phyloP scores from a whole-genome alignment of 2,888 invertebrate species.

The Creontiades dilutus region DNA sequence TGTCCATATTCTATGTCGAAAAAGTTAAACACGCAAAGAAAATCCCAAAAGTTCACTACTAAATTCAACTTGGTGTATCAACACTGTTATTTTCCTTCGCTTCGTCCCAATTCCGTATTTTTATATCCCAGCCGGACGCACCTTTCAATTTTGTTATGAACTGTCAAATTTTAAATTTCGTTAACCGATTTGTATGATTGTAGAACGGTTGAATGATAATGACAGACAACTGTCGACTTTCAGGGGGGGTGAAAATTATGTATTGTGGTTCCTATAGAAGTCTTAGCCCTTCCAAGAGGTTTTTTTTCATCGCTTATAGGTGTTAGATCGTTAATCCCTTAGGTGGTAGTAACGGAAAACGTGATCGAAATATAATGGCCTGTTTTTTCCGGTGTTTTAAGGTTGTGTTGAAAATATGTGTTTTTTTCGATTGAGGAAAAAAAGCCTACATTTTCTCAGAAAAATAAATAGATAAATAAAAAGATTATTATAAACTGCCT shows the following conservation, averaged over 20 bases:
- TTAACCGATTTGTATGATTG: too few species aligned
- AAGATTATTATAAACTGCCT: neutral
- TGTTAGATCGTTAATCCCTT: slow-evolving; percentile 35
- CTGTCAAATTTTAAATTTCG: too few species aligned
- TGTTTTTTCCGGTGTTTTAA: slow-evolving; percentile 24
- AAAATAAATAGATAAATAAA: neutral
- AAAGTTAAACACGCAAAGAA: neutral
- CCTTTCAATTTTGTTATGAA: too few species aligned
- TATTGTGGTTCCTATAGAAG: slow-evolving; percentile 48
- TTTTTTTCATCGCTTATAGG: slow-evolving; percentile 44
- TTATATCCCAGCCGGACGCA: too few species aligned
- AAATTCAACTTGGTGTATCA: too few species aligned
- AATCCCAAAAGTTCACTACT: too few species aligned
- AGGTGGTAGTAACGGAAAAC: slow-evolving; percentile 16
- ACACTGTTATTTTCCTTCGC: too few species aligned
- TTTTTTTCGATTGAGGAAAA: slow-evolving; percentile 12
- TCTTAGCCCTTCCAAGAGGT: slow-evolving; percentile 49
- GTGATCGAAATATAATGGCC: slow-evolving; percentile 60
- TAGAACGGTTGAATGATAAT: too few species aligned
- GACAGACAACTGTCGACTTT: too few species aligned
- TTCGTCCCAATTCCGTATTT: too few species aligned
- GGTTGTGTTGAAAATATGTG: neutral
- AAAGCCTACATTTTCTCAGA: slow-evolving; percentile 9
- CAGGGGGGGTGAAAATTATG: too few species aligned
- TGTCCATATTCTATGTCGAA: neutral